These are phyloP conservation scores for Tridacna crocea DNA, from an alignment of 2,888 invertebrate genomes.

Conservation along the genomic window DNA sequence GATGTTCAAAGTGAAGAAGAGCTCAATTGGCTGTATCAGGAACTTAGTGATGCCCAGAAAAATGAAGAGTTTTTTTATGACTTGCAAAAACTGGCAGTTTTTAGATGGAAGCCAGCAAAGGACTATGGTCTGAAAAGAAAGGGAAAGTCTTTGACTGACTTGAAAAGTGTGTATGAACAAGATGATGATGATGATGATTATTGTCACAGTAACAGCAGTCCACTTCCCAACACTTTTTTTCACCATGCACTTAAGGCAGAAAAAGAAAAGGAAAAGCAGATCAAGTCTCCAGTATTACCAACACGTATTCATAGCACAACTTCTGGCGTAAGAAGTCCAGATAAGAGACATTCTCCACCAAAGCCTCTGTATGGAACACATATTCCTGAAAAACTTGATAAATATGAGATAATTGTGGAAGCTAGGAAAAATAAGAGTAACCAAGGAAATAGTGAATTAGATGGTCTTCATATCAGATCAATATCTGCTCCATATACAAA, in stretches of 20 bases:
- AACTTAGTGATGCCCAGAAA: constrained; percentile 91
- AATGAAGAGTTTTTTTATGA: constrained; percentile 93
- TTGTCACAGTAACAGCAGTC: not conserved
- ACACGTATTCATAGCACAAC: not conserved
- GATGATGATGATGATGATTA: constrained; percentile 44
- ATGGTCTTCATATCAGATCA: constrained; percentile 75
- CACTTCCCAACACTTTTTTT: constrained; percentile 45
- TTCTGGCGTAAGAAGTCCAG: not conserved
- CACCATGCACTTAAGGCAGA: constrained; percentile 42
- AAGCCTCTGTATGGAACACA: constrained; percentile 76
- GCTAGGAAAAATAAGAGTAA: constrained; percentile 58
- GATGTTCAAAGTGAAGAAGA: constrained; percentile 87
- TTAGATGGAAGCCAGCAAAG: constrained; percentile 89
- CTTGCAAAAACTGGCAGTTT: constrained; percentile 90
- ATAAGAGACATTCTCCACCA: constrained; percentile 34
- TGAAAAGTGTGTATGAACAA: constrained; percentile 84
- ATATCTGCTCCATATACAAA: constrained; percentile 75
- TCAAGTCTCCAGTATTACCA: constrained; percentile 9
- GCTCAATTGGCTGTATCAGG: constrained; percentile 90
- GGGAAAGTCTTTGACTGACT: constrained; percentile 94
- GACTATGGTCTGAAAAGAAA: constrained; percentile 92
- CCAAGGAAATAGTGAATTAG: constrained; percentile 1
- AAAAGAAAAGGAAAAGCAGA: constrained; percentile 27
- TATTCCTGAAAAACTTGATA: constrained; percentile 70
- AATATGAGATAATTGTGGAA: constrained; percentile 76